Evolutionary conservation across 2,888 invertebrate species (phyloP).

Genomic region (Oscheius sp.): DNA sequence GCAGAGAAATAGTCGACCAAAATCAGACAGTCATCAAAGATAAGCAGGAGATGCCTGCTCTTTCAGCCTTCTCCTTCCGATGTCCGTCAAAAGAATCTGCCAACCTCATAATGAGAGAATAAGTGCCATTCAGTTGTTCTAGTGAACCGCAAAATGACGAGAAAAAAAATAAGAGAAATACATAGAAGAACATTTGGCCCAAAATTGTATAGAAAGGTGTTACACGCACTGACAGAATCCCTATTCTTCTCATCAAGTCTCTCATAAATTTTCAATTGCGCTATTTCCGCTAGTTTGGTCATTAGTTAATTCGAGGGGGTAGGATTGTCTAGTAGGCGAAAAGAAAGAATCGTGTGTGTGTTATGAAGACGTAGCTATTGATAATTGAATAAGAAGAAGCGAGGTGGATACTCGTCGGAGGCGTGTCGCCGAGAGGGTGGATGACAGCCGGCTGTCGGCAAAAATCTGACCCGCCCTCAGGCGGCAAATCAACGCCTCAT

Average conservation of each 20-base stretch:
- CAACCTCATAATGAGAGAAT: too few relatives aligned
- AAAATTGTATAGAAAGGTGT: not conserved
- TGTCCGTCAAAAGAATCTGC: not conserved
- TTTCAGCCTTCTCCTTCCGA: too few relatives aligned
- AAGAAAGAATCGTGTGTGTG: not conserved
- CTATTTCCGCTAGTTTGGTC: not conserved
- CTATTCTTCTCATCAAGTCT: slow-evolving; percentile 2
- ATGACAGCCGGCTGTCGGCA: slow-evolving; percentile 32
- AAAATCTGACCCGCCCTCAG: slow-evolving; percentile 29
- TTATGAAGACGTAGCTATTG: not conserved
- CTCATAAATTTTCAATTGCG: slow-evolving; percentile 26
- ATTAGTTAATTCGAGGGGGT: not conserved
- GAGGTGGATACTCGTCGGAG: slow-evolving; percentile 2
- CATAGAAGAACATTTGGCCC: not conserved
- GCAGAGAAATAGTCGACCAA: too few relatives aligned
- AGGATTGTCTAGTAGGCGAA: not conserved
- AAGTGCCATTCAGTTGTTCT: too few relatives aligned
- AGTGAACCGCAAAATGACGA: not conserved
- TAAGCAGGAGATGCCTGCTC: too few relatives aligned
- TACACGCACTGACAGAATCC: not conserved
- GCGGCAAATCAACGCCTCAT: slow-evolving; percentile 32
- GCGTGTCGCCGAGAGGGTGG: slow-evolving; percentile 12
- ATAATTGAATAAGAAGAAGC: slow-evolving; percentile 26
- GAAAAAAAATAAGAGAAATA: not conserved
- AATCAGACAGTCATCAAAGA: too few relatives aligned